phyloP scores from a whole-genome alignment of 1,140 invertebrate species.

The Eciton burchellii region DNA sequence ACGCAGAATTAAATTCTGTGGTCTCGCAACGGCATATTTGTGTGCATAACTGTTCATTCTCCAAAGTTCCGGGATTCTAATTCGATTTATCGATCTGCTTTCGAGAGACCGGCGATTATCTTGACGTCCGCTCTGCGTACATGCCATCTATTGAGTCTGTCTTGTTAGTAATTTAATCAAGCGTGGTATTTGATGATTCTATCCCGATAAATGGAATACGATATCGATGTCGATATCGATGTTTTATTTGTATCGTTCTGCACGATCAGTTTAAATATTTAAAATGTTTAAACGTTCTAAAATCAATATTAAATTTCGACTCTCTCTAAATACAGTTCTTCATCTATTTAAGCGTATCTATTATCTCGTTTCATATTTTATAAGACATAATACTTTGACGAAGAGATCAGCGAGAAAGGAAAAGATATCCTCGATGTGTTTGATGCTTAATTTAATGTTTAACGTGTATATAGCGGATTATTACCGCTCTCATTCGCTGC shows the following conservation, averaged over 20 bases:
- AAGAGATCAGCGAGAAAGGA: background rate
- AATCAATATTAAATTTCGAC: background rate
- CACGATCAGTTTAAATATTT: background rate
- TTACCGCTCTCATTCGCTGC: background rate
- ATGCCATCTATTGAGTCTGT: background rate
- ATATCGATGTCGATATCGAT: too few species aligned
- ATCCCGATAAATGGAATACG: too few species aligned
- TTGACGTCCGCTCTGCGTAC: background rate
- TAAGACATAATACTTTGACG: background rate
- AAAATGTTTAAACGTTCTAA: background rate
- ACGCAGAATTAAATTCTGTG: background rate
- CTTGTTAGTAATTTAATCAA: background rate
- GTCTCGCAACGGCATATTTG: background rate
- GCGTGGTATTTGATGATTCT: background rate
- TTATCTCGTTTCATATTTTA: background rate
- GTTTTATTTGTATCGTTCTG: too few species aligned
- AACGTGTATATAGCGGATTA: background rate
- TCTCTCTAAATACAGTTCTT: background rate
- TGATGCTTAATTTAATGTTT: background rate
- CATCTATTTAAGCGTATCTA: background rate
- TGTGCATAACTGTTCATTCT: background rate
- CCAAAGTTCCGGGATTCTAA: background rate
- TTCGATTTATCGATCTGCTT: slow-evolving; percentile 10
- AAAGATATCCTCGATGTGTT: background rate
- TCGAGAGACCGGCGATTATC: background rate